Conservation (phyloP, 2,888 invertebrate genomes). For the Acronicta aceris region DNA sequence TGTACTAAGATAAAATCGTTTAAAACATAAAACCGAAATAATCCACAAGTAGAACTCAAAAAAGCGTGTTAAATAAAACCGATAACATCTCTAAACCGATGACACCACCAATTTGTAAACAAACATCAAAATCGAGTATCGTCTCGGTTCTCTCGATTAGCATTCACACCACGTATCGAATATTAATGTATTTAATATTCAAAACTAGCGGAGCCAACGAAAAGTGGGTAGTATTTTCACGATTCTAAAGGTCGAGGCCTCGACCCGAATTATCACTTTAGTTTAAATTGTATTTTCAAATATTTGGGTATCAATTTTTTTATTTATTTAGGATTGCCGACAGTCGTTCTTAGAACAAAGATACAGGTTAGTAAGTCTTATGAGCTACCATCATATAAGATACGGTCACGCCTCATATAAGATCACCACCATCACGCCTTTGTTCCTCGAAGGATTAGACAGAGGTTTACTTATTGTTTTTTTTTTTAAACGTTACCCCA, state of each 20-base stretch:
- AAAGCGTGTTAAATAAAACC: slow-evolving; percentile 7
- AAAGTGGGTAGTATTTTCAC: slow-evolving; percentile 44
- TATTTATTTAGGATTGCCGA: too few relatives aligned
- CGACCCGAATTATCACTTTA: slow-evolving; percentile 23
- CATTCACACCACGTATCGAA: slow-evolving; percentile 38
- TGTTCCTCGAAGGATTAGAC: too few relatives aligned
- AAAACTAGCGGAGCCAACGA: slow-evolving; percentile 43
- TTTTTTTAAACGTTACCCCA: too few relatives aligned
- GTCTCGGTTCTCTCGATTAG: slow-evolving; percentile 33
- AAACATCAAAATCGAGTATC: slow-evolving; percentile 34
- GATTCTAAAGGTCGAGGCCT: slow-evolving; percentile 29
- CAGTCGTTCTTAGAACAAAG: too few relatives aligned
- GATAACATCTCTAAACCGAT: slow-evolving; percentile 13
- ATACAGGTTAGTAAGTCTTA: too few relatives aligned
- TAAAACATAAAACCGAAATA: too few relatives aligned
- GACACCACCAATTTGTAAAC: slow-evolving; percentile 27
- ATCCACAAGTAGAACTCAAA: not conserved
- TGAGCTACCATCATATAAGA: too few relatives aligned
- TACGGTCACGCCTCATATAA: too few relatives aligned
- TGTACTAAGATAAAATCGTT: too few relatives aligned
- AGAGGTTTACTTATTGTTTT: too few relatives aligned
- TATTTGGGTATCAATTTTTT: too few relatives aligned
- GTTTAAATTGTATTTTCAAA: slow-evolving; percentile 21
- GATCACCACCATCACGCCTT: too few relatives aligned
- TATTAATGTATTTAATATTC: slow-evolving; percentile 49